Conservation (phyloP, 2,113 vertebrate genomes). For the Collichthys lucidus region DNA sequence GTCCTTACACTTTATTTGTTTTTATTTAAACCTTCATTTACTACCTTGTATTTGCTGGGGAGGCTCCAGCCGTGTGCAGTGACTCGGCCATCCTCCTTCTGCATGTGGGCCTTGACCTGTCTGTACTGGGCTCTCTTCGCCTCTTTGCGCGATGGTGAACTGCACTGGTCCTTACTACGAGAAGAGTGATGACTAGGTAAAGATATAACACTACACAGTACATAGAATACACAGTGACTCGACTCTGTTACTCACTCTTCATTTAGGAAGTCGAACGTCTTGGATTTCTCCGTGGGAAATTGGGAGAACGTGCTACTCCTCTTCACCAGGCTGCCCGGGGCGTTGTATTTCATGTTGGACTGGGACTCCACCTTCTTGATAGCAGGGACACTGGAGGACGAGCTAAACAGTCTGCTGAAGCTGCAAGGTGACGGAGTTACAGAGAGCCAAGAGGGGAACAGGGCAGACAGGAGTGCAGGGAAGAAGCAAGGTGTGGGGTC, state of each 20-base stretch:
- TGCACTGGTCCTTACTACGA: conserved; percentile 78
- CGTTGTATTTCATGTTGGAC: conserved; percentile 93
- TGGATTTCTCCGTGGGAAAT: conserved; percentile 91
- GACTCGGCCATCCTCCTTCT: conserved; percentile 92
- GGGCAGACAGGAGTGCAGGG: conserved; percentile 54
- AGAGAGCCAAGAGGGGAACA: conserved; percentile 59
- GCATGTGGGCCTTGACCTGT: conserved; percentile 95
- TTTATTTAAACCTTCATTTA: conserved; percentile 37
- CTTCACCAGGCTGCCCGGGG: conserved; percentile 84
- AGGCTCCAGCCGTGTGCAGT: conserved; percentile 98
- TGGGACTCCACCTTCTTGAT: conserved; percentile 90
- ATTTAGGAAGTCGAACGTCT: conserved; percentile 96
- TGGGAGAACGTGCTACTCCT: conserved; percentile 92
- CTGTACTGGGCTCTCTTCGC: conserved; percentile 96
- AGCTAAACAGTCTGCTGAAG: conserved; percentile 98
- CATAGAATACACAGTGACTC: not conserved
- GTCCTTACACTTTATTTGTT: not conserved
- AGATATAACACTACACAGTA: too few relatives aligned
- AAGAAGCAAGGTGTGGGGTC: conserved; percentile 59
- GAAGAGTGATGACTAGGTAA: not conserved
- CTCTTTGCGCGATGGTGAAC: conserved; percentile 88
- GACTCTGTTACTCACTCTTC: conserved; percentile 89
- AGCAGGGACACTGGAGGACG: conserved; percentile 86
- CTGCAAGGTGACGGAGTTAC: conserved; percentile 78
- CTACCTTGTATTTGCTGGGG: conserved; percentile 95